phyloP scores from a whole-genome alignment of 92 coral and sea anemone genomes.

The Phenganax marumi region DNA sequence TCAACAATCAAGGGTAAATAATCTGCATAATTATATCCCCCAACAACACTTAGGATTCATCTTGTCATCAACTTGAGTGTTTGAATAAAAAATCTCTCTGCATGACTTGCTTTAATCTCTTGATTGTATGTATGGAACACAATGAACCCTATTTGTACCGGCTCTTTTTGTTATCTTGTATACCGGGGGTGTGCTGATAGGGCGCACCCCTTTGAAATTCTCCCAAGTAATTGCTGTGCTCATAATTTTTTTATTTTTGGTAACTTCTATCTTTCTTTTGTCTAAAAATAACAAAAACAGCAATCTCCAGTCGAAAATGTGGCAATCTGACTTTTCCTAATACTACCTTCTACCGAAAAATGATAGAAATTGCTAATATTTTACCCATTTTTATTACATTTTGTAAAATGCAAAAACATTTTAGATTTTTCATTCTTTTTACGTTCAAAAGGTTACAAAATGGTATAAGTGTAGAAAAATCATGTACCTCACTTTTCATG shows the following conservation, averaged over 20 bases:
- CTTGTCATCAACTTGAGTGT: too few relatives aligned
- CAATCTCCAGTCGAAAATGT: not conserved
- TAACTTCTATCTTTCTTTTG: not conserved
- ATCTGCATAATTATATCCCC: too few relatives aligned
- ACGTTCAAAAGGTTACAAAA: not conserved
- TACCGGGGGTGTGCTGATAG: not conserved
- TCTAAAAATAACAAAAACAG: slow-evolving; percentile 4
- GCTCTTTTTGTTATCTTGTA: not conserved
- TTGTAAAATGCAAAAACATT: not conserved
- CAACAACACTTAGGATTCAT: too few relatives aligned
- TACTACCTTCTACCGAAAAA: not conserved
- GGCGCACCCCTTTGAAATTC: not conserved
- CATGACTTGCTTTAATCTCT: too few relatives aligned
- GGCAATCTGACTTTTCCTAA: not conserved
- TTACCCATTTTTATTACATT: not conserved
- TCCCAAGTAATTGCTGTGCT: too few relatives aligned
- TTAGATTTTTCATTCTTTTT: not conserved
- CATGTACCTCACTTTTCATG: not conserved
- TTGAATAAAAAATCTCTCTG: too few relatives aligned
- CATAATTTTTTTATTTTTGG: too few relatives aligned
- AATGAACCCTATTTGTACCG: slow-evolving; percentile 4
- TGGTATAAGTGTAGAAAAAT: not conserved
- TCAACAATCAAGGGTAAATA: too few relatives aligned
- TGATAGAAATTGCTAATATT: not conserved
- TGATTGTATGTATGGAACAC: too few relatives aligned